A percentile compares a stretch with the other conserved stretches of the same genome.
phyloP scores from a whole-genome alignment of 2,888 invertebrate species.

The Xylota segnis region DNA sequence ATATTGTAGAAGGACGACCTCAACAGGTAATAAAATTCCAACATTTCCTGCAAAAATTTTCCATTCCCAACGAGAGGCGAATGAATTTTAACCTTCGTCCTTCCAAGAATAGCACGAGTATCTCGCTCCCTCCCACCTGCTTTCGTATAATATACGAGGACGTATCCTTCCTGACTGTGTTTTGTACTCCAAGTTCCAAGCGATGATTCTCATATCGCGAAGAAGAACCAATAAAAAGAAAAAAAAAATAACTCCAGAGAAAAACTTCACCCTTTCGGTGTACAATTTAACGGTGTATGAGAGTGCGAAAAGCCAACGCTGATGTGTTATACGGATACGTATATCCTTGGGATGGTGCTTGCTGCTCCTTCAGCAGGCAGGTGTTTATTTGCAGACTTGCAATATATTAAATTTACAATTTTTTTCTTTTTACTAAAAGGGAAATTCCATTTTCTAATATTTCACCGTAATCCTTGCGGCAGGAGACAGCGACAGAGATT shows the following conservation, averaged over 20 bases:
- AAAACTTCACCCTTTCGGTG: conserved; percentile 58
- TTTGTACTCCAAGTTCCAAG: too few species aligned
- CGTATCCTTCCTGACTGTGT: background rate
- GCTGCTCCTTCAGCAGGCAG: conserved; percentile 45
- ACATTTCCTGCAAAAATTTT: conserved; percentile 21
- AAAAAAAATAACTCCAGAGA: background rate
- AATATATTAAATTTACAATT: conserved; percentile 65
- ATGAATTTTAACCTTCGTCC: background rate
- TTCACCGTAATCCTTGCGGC: conserved; percentile 32
- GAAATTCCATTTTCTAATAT: conserved; percentile 34
- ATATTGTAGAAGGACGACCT: conserved; percentile 37
- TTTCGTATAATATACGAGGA: background rate
- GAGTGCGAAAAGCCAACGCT: conserved; percentile 63
- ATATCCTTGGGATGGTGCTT: conserved; percentile 37
- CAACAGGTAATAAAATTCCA: conserved; percentile 74
- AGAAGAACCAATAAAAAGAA: conserved; percentile 47
- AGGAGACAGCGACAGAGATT: conserved; percentile 51
- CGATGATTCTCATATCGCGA: conserved; percentile 45
- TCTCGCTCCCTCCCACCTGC: background rate
- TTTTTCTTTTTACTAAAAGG: background rate
- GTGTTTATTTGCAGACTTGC: conserved; percentile 66
- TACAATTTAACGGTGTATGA: conserved; percentile 62
- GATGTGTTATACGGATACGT: background rate
- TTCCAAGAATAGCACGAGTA: background rate
- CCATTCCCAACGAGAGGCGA: background rate